Base-by-base conservation (phyloP, 2,888 invertebrate species). In the Dendrolimus houi region DNA sequence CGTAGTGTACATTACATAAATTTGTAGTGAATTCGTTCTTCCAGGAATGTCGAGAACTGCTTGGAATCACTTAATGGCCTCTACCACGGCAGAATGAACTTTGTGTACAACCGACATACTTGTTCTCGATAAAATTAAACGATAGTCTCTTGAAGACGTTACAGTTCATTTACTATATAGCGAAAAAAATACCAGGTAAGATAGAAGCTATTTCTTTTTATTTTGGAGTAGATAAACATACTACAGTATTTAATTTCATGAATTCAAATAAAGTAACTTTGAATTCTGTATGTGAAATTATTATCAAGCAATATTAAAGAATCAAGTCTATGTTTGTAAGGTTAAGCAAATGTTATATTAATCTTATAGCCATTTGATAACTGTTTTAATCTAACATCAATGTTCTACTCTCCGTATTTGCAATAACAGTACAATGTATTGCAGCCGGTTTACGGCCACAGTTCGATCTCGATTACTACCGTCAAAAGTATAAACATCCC, bases 401-500 rank as follows among this genome's bases (percentile, higher is more conserved):
- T 29, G 29, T 29, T 29, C 3, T 29, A 3, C 29, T 29, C 9
- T 47, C 12, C 47, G 47, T 66, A 68, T 70, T 72, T 64, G 64
- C 62, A 61, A 68, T 68, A 68, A 67, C 64, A 60, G 56, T 64
- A 64, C 64, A 69, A 47, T 47, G 47, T 47, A 47, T 29, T 6
- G 47, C 9, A 47, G 58, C 64, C 61, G 64, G 67, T 81, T 79
- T 75, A 76, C 69, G 63, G 65, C 57, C 60, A 56, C 58, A 62
- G 66, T 67, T 69, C 69, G 69, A 72, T 74, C 68, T 69, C 71
- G 69, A 74, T 73, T 69, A 74, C 71, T 70, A 61, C 69, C 68
- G 65, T 62, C 67, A 60, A 67, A 74, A 69, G 66, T 68, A 74
- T 77, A 79, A 77, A 74, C 64, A 69, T 66, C n/a, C n/a, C n/a